Conservation (phyloP, 2,113 vertebrate species). For the Pao palembangensis region DNA sequence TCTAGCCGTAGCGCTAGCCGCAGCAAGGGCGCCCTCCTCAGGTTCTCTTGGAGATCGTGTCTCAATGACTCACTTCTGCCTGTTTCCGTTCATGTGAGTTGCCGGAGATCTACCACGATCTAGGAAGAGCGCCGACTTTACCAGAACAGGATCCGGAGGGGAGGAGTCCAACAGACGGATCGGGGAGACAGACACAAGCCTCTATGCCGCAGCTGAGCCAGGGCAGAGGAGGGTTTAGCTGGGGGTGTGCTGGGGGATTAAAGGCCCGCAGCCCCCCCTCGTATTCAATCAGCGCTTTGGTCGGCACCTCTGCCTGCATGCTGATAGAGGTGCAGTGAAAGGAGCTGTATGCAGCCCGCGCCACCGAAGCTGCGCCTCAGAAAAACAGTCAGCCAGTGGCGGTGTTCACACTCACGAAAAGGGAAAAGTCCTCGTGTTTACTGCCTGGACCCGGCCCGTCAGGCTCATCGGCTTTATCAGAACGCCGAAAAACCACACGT, state of each 20-base stretch:
- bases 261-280: slow-evolving; percentile 80
- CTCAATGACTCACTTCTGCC: slow-evolving; percentile 2
- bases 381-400: too few relatives aligned
- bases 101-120: too few relatives aligned
- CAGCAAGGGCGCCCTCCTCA: neutral
- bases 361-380: too few relatives aligned
- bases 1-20: slow-evolving; percentile 5
- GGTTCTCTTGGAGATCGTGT: slow-evolving; percentile 13
- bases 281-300: slow-evolving; percentile 88
- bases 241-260: slow-evolving; percentile 86
- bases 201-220: slow-evolving; percentile 89
- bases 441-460: slow-evolving; percentile 16
- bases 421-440: neutral
- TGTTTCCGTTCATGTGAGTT: neutral
- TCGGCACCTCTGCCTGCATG: slow-evolving; percentile 85
- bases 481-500: slow-evolving; percentile 38
- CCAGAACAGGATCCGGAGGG: slow-evolving; percentile 24
- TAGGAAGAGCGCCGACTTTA: too few relatives aligned
- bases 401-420: neutral
- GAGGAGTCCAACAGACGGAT: slow-evolving; percentile 25
- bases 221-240: slow-evolving; percentile 78
- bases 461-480: slow-evolving; percentile 4
- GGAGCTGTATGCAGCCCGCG: slow-evolving; percentile 76
- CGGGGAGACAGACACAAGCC: slow-evolving; percentile 64
- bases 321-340: slow-evolving; percentile 87